Evolutionary conservation across 1,140 invertebrate genomes (phyloP).

Genomic region (Palaemon carinicauda): DNA sequence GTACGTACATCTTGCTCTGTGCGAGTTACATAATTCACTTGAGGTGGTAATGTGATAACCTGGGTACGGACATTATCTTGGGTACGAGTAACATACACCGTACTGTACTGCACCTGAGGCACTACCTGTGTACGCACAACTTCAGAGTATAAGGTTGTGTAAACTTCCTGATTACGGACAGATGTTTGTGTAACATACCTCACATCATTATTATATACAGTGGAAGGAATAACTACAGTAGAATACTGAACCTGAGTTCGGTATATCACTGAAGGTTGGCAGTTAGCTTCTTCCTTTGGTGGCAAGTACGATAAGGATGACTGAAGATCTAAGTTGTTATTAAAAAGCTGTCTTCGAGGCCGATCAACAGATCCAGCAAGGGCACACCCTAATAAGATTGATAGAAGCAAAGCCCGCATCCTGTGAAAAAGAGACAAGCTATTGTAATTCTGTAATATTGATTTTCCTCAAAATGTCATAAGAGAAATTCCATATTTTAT

Average conservation of each 20-base stretch:
- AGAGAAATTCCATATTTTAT: neutral
- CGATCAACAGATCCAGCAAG: slow-evolving; percentile 7
- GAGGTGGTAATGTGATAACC: slow-evolving; percentile 31
- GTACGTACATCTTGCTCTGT: slow-evolving; percentile 22
- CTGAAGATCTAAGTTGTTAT: slow-evolving; percentile 15
- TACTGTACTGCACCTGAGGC: slow-evolving; percentile 18
- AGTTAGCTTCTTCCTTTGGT: slow-evolving; percentile 1
- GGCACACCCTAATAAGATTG: slow-evolving; percentile 23
- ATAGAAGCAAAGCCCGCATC: slow-evolving; percentile 15
- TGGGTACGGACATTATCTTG: slow-evolving; percentile 29
- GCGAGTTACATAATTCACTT: slow-evolving; percentile 45
- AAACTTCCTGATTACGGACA: slow-evolving; percentile 26
- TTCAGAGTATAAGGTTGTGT: slow-evolving; percentile 39
- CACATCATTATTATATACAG: slow-evolving; percentile 26
- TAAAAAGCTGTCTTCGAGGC: slow-evolving; percentile 28
- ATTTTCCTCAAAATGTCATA: neutral
- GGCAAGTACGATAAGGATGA: slow-evolving; percentile 33
- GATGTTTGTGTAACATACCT: slow-evolving; percentile 18
- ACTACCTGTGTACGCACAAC: slow-evolving; percentile 20
- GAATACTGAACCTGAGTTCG: slow-evolving; percentile 12
- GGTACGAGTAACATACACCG: slow-evolving; percentile 21
- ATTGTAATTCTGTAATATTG: neutral
- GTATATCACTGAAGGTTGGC: slow-evolving; percentile 6
- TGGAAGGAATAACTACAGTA: slow-evolving; percentile 22
- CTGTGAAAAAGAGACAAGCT: neutral